Evolutionary conservation across 2,888 invertebrate species (phyloP).

Genomic region (Leistus spinibarbis): DNA sequence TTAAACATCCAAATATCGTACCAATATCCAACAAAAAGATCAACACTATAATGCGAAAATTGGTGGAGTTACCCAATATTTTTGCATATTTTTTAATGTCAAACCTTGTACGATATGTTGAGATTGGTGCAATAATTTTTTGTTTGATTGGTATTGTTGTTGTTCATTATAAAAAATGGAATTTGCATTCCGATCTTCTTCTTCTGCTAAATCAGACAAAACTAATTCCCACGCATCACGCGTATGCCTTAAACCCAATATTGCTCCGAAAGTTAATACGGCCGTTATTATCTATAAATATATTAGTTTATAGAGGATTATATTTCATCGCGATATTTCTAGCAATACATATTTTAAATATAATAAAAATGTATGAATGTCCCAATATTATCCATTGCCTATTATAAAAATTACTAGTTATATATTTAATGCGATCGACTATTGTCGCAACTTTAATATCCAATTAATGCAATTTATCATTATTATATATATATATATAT

Average conservation of each 20-base stretch:
- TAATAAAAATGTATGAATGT: too few species aligned
- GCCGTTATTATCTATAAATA: slow-evolving; percentile 47
- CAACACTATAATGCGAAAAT: slow-evolving; percentile 43
- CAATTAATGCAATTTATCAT: too few species aligned
- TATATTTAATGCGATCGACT: too few species aligned
- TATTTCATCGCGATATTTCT: too few species aligned
- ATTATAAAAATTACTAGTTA: too few species aligned
- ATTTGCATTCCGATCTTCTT: slow-evolving; percentile 42
- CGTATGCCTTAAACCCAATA: slow-evolving; percentile 49
- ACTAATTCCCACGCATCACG: slow-evolving; percentile 49
- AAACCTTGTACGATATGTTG: slow-evolving; percentile 32
- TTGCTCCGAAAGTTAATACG: slow-evolving; percentile 48
- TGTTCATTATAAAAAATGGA: slow-evolving; percentile 30
- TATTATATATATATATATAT: too few species aligned
- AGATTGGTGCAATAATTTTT: slow-evolving; percentile 16
- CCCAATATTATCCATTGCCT: too few species aligned
- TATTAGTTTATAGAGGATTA: not conserved
- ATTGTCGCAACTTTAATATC: too few species aligned
- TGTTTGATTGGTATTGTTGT: slow-evolving; percentile 25
- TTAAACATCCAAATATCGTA: slow-evolving; percentile 48
- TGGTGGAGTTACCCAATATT: not conserved
- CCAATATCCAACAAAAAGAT: slow-evolving; percentile 46
- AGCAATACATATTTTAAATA: too few species aligned
- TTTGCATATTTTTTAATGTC: not conserved
- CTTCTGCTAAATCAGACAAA: slow-evolving; percentile 48